phyloP scores from a whole-genome alignment of 2,113 vertebrate species.

The Pygathrix nemaeus region DNA sequence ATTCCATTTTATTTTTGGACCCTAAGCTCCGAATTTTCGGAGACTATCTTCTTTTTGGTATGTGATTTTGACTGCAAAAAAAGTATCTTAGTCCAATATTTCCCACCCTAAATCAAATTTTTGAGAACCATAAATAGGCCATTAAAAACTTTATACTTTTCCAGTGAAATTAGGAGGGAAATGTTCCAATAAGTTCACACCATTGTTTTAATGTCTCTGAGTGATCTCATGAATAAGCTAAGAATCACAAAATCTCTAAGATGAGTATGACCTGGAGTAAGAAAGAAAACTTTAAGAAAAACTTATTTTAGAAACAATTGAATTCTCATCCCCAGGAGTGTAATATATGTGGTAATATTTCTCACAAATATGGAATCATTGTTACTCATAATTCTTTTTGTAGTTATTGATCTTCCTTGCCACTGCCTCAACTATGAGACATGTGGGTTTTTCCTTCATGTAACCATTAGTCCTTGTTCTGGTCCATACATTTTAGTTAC shows the following conservation, averaged over 20 bases:
- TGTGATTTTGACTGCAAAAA: conserved; percentile 74
- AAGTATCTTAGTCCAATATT: conserved; percentile 68
- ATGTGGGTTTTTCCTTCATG: neutral
- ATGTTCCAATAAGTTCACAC: conserved; percentile 74
- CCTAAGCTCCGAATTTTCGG: conserved; percentile 61
- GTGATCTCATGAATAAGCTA: conserved; percentile 64
- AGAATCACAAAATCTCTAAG: conserved; percentile 63
- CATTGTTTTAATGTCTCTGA: conserved; percentile 70
- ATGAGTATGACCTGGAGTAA: conserved; percentile 48
- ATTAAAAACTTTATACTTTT: conserved; percentile 74
- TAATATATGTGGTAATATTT: neutral
- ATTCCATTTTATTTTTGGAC: conserved; percentile 74
- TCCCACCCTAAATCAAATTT: conserved; percentile 78
- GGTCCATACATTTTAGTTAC: neutral
- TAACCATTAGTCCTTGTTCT: neutral
- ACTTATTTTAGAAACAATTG: conserved; percentile 54
- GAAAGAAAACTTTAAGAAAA: conserved; percentile 25
- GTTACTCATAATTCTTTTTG: neutral
- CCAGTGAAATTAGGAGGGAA: conserved; percentile 72
- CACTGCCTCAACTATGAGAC: neutral
- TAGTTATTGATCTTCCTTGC: conserved; percentile 2
- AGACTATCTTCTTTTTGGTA: conserved; percentile 73
- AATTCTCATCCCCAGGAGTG: conserved; percentile 10
- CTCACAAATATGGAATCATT: neutral
- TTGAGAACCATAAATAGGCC: conserved; percentile 72